Evolutionary conservation across 2,888 invertebrate genomes (phyloP), one percentile per base, ranked within the genome.

Genomic region (Chesias legatella): DNA sequence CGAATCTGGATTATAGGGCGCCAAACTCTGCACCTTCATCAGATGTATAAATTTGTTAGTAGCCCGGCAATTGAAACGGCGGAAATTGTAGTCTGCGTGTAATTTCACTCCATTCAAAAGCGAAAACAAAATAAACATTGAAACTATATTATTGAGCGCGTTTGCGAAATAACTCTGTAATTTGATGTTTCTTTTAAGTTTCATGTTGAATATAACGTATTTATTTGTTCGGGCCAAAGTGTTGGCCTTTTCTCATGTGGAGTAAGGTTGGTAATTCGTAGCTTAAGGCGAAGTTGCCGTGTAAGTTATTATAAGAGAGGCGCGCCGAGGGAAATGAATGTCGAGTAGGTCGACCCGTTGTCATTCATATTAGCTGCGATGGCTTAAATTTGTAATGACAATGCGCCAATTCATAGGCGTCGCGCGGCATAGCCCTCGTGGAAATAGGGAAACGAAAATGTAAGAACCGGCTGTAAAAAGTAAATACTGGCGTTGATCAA

Each of bases 271-370:
- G 71, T 63, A 17, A 64, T 73, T 69, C 66, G 72, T 75, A 73
- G 79, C 83, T 84, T 79, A 79, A 84, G 84, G 79, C 73, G 72
- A 76, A 81, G 75, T 80, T 79, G 63, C 76, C 75, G 70, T 73
- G 78, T 85, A 85, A 85, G 83, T 86, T 88, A 86, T 86, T 85
- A 86, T 84, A 86, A 84, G 86, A 84, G 85, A 82, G 79, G 79
- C 74, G 83, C 85, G 85, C 77, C 86, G 51, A 60, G 86, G 86
- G 86, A 88, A 88, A 88, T 88, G 86, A 86, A 85, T 88, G 82
- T 80, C 79, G 84, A 86, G 81, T 84, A 80, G 82, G 77, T 78
- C 73, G 76, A 72, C 73, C 79, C 84, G 82, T 83, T 85, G 86
- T 86, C 85, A 86, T 86, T 84, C 86, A 88, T 86, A 86, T 88